Percentiles rank a stretch among this genome's conserved stretches.
Conservation (phyloP, 2,888 invertebrate genomes). For the Noctua comes region DNA sequence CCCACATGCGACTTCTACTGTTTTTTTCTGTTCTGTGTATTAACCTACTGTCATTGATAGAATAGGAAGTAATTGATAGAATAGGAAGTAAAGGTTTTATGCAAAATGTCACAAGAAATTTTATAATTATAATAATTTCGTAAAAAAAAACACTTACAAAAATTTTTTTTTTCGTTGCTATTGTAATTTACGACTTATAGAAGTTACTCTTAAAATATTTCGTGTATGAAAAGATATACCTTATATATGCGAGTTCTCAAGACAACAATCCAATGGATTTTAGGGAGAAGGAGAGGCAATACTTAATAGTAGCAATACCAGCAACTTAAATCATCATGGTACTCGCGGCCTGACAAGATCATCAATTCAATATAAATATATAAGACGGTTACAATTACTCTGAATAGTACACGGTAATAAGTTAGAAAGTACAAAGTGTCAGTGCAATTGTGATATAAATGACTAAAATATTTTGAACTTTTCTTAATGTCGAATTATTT, state of each 20-base stretch:
- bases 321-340: not conserved
- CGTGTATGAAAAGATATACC: too few relatives aligned
- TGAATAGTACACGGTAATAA: slow-evolving; percentile 21
- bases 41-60: too few relatives aligned
- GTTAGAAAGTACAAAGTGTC: slow-evolving; percentile 6
- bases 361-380: slow-evolving; percentile 24
- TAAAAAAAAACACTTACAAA: too few relatives aligned
- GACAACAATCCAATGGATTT: not conserved
- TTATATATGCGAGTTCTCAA: not conserved
- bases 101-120: too few relatives aligned
- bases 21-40: too few relatives aligned
- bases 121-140: too few relatives aligned
- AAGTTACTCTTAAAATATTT: too few relatives aligned
- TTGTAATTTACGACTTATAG: too few relatives aligned
- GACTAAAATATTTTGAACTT: slow-evolving; percentile 48
- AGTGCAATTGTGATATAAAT: slow-evolving; percentile 43
- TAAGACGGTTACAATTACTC: not conserved
- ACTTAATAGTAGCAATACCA: not conserved
- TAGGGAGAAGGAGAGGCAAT: not conserved
- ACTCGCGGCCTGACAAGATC: slow-evolving; percentile 11
- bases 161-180: too few relatives aligned
- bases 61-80: too few relatives aligned
- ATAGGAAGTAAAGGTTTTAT: too few relatives aligned
- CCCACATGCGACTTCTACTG: too few relatives aligned
- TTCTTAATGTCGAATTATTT: slow-evolving; percentile 11